These are phyloP conservation scores for Polyergus mexicanus DNA, from an alignment of 1,140 invertebrate species.

Conservation along the genomic window DNA sequence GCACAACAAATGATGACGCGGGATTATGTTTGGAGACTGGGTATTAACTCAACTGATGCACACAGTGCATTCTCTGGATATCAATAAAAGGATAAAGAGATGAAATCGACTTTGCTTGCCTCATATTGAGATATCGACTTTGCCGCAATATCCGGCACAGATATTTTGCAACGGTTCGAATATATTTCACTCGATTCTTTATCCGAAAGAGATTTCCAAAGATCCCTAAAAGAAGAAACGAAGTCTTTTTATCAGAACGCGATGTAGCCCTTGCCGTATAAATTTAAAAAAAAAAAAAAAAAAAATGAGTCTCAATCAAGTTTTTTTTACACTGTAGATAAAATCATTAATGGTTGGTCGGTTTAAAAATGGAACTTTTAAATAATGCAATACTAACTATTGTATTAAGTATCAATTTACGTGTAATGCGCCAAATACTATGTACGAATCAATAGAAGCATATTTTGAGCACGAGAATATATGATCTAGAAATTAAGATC, in stretches of 20 bases:
- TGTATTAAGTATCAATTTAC: not conserved
- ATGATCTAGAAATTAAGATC: too few species aligned
- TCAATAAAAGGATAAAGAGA: constrained; percentile 71
- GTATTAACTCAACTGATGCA: constrained; percentile 63
- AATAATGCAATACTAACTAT: not conserved
- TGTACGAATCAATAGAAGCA: not conserved
- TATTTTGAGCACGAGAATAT: too few species aligned
- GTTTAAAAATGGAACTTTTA: not conserved
- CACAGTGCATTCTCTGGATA: constrained; percentile 59
- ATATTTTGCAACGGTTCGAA: constrained; percentile 49
- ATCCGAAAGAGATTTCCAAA: constrained; percentile 74
- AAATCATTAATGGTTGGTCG: not conserved
- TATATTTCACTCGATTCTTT: constrained; percentile 63
- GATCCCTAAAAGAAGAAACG: constrained; percentile 51
- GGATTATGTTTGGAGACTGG: constrained; percentile 71
- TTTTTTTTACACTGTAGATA: not conserved
- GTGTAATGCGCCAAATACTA: not conserved
- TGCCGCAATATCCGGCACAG: constrained; percentile 61
- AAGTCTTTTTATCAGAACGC: constrained; percentile 15
- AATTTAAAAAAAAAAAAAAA: not conserved
- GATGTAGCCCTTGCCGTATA: not conserved
- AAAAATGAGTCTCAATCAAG: not conserved
- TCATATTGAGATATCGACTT: constrained; percentile 57
- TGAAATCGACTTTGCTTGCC: constrained; percentile 53
- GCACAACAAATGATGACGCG: constrained; percentile 62